Percentiles rank a stretch among this genome's conserved stretches.
Evolutionary conservation across 2,888 invertebrate species (phyloP).

Genomic region (Chalcis sispes): DNA sequence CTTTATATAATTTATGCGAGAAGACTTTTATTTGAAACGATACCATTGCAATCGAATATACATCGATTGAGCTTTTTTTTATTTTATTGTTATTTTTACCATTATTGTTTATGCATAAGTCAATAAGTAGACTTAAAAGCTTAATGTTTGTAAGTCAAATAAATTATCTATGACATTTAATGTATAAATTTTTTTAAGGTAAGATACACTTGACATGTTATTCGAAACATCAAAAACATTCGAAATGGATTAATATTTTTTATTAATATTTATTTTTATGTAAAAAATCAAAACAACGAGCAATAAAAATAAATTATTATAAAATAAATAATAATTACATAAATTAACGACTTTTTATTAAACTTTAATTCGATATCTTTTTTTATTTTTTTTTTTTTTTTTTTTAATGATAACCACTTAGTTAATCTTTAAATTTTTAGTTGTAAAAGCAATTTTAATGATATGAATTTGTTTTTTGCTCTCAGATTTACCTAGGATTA

Average conservation of each 20-base stretch:
- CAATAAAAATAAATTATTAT: constrained; percentile 19
- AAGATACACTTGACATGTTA: constrained; percentile 30
- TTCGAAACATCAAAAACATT: constrained; percentile 24
- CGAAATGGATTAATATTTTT: constrained; percentile 29
- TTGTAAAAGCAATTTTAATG: constrained; percentile 38
- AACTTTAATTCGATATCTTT: neutral
- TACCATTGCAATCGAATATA: constrained; percentile 29
- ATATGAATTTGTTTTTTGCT: constrained; percentile 65
- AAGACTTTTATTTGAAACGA: constrained; percentile 33
- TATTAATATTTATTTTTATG: constrained; percentile 29
- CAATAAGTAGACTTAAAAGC: constrained; percentile 42
- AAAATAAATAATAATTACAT: constrained; percentile 24
- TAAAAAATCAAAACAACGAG: constrained; percentile 21
- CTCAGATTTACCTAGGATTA: constrained; percentile 82
- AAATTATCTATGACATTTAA: constrained; percentile 19
- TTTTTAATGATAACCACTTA: neutral
- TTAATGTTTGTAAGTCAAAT: constrained; percentile 41
- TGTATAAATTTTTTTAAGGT: constrained; percentile 38
- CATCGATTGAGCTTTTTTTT: constrained; percentile 27
- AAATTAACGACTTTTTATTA: constrained; percentile 25
- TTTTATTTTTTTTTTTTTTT: too few species aligned
- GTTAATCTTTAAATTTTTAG: neutral
- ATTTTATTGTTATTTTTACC: constrained; percentile 35
- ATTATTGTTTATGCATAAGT: constrained; percentile 32
- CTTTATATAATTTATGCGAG: constrained; percentile 37